Base-by-base conservation (phyloP, 2,888 invertebrate species). In the Cryptocephalus primarius region DNA sequence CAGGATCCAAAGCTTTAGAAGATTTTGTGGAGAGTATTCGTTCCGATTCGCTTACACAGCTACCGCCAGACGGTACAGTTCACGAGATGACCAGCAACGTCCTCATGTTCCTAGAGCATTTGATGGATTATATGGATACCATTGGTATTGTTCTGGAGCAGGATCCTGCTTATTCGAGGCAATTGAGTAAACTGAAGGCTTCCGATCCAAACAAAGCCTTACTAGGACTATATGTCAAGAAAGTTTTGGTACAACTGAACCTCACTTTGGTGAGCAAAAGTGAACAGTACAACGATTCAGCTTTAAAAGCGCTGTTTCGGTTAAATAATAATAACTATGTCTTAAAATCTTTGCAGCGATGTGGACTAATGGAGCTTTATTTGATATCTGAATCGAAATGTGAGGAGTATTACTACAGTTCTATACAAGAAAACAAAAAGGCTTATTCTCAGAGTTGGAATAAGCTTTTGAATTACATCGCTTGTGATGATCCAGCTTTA, bases 21-120 rank as follows among this genome's bases (percentile, higher is more conserved):
- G 93, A 93, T 64, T 95, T 95, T 70, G 81, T 92, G 48, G 94
- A 94, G 62, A 89, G 86, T 49, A 81, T 95, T 32, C 77, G 87
- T 51, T 77, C 76, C 22, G 90, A 90, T 66, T 75, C 77, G 42
- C 85, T 84, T 54, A 80, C 83, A 48, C 84, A 85, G 60, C 81
- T 96, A 62, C 94, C 97, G 0, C 88, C 85, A 65, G 99, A 99
- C 75, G 99, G 97, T 49, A 99, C 97, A 0, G 97, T 97, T 33
- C 96, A 96, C 66, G 94, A 97, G 71, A 75, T 94, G 49, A 94
- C 95, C 0, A 92, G 89, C 51, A 94, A 95, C 63, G 91, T 94
- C 40, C 80, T 95, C 57, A 88, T 93, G 63, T 90, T 95, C 71
- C 75, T 92, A 58, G 92, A 92, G 67, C 88, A 92, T 64, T 73